Conservation (phyloP, 2,888 invertebrate genomes). For the Apodemia mormo region DNA sequence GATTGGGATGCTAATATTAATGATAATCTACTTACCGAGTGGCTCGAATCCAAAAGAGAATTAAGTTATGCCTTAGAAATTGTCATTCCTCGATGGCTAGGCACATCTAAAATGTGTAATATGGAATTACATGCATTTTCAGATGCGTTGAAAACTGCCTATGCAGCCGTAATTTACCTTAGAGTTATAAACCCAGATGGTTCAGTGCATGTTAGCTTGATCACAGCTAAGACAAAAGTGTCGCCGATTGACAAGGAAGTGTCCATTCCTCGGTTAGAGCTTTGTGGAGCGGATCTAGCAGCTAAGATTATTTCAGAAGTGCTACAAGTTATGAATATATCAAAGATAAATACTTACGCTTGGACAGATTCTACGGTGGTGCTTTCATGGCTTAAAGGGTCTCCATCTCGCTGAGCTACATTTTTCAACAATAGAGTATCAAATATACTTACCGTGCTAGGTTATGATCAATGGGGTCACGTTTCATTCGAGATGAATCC, state of each 20-base stretch:
- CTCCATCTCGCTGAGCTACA: slow-evolving; percentile 23
- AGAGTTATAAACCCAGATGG: slow-evolving; percentile 24
- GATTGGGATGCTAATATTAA: slow-evolving; percentile 35
- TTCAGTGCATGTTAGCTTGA: slow-evolving; percentile 2
- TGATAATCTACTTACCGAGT: neutral
- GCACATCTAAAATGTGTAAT: slow-evolving; percentile 8
- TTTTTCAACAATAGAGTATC: slow-evolving; percentile 34
- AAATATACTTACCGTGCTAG: slow-evolving; percentile 34
- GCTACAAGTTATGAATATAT: slow-evolving; percentile 17
- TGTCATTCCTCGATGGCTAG: slow-evolving; percentile 5
- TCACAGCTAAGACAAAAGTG: slow-evolving; percentile 30
- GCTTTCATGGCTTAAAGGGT: slow-evolving; percentile 31
- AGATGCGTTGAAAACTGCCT: slow-evolving; percentile 35
- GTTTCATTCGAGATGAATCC: slow-evolving; percentile 38
- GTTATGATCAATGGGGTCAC: slow-evolving; percentile 27
- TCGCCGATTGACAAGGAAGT: slow-evolving; percentile 24
- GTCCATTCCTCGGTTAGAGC: slow-evolving; percentile 21
- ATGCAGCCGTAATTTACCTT: slow-evolving; percentile 35
- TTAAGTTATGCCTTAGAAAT: neutral
- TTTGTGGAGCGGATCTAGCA: slow-evolving; percentile 19
- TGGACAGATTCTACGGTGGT: slow-evolving; percentile 27
- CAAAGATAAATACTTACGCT: slow-evolving; percentile 22
- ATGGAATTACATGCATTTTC: slow-evolving; percentile 35
- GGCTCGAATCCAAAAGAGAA: neutral
- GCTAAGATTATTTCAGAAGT: slow-evolving; percentile 23